A percentile compares a stretch with the other conserved stretches of the same genome.
These are phyloP conservation scores for Valencia hispanica DNA, from an alignment of 2,797 vertebrate genomes.

Conservation along the genomic window DNA sequence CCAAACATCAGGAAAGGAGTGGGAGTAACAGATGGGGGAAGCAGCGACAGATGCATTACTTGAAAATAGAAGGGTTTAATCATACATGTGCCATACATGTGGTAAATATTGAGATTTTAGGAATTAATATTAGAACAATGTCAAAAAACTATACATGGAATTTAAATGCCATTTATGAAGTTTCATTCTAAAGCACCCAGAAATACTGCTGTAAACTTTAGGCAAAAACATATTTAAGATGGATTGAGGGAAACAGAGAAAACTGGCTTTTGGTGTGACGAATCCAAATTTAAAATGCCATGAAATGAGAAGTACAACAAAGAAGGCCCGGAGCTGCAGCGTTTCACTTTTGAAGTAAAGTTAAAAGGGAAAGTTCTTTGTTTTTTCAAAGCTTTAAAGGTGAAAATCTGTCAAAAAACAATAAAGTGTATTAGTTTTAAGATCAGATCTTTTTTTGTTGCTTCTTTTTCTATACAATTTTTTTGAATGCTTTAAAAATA, in stretches of 20 bases:
- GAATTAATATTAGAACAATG: constrained; percentile 28
- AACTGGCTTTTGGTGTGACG: not conserved
- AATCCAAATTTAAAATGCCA: not conserved
- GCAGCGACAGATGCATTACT: constrained; percentile 31
- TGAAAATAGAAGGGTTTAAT: constrained; percentile 45
- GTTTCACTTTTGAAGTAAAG: constrained; percentile 7
- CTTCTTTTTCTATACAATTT: not conserved
- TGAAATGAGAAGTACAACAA: constrained; percentile 8
- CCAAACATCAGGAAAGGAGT: constrained; percentile 23
- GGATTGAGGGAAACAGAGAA: not conserved
- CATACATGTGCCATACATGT: constrained; percentile 24
- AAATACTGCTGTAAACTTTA: not conserved
- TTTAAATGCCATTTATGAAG: constrained; percentile 27
- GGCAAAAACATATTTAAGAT: not conserved
- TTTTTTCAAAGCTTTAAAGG: not conserved
- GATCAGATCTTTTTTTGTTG: not conserved
- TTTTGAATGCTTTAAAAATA: not conserved
- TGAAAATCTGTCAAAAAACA: not conserved
- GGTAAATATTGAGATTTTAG: constrained; percentile 47
- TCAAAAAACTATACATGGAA: constrained; percentile 35
- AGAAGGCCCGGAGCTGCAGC: not conserved
- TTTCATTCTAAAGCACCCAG: not conserved
- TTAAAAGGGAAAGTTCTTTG: not conserved
- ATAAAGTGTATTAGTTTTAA: not conserved
- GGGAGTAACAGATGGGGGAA: constrained; percentile 26